phyloP scores from a whole-genome alignment of 2,113 vertebrate genomes.

The Tympanuchus pallidicinctus region DNA sequence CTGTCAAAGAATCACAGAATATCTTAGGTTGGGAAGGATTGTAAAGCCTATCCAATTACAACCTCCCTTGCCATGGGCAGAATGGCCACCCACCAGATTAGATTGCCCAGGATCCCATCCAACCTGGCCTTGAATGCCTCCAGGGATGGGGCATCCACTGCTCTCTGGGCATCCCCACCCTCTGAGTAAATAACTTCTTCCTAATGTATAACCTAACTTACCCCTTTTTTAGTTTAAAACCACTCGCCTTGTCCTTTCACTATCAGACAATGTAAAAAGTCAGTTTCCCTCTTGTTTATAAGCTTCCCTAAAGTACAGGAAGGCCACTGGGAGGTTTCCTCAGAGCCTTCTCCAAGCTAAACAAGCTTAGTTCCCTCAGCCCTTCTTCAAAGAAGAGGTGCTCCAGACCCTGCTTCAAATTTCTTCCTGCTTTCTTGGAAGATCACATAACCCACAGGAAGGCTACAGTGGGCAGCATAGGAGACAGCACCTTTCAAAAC shows the following conservation, averaged over 20 bases:
- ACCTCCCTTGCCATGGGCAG: too few species aligned
- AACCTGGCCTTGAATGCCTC: neutral
- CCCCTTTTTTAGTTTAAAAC: neutral
- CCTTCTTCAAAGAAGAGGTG: neutral
- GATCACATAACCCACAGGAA: too few species aligned
- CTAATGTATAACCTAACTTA: neutral
- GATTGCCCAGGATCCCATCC: neutral
- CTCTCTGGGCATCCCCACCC: neutral
- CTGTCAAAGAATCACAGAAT: neutral
- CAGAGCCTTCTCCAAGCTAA: neutral
- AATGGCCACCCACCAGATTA: neutral
- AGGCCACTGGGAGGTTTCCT: neutral
- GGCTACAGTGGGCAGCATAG: too few species aligned
- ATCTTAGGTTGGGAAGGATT: neutral
- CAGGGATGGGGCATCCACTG: neutral
- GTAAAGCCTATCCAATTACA: neutral
- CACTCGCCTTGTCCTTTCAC: neutral
- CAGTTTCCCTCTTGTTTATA: neutral
- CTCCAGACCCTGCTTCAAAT: neutral
- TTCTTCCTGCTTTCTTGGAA: too few species aligned
- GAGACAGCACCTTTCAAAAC: too few species aligned
- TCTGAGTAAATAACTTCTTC: neutral
- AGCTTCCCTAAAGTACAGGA: neutral
- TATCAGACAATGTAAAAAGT: neutral
- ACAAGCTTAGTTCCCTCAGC: neutral